Percentiles rank a stretch among this genome's conserved stretches.
These are phyloP conservation scores for Hyles vespertilio DNA, from an alignment of 1,140 invertebrate species.

Conservation along the genomic window DNA sequence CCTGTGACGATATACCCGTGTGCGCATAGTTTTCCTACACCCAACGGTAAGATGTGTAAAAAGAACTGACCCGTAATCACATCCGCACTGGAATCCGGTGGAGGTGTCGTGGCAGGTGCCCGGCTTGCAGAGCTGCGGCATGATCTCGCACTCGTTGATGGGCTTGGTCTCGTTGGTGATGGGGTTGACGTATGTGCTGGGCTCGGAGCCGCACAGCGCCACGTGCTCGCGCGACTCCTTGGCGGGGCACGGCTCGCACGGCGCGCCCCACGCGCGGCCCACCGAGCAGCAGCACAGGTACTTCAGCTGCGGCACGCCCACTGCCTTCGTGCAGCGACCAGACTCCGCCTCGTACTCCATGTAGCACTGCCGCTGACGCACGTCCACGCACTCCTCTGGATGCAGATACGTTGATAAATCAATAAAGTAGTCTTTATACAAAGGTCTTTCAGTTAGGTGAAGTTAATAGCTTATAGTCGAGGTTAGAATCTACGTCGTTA, in stretches of 20 bases:
- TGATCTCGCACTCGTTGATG: slow-evolving; percentile 88
- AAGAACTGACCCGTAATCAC: slow-evolving; percentile 64
- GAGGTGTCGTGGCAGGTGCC: slow-evolving; percentile 90
- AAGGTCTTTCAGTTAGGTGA: no score
- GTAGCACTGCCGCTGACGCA: slow-evolving; percentile 89
- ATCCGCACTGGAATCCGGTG: slow-evolving; percentile 90
- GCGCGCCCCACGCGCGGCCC: slow-evolving; percentile 89
- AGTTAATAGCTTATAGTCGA: no score
- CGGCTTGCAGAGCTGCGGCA: slow-evolving; percentile 90
- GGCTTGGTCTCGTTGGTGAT: slow-evolving; percentile 85
- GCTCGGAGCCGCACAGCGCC: slow-evolving; percentile 79
- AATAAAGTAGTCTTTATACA: no score
- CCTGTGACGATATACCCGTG: no score
- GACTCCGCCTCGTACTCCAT: slow-evolving; percentile 82
- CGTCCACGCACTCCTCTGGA: slow-evolving; percentile 89
- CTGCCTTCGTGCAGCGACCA: slow-evolving; percentile 81
- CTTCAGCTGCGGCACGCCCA: slow-evolving; percentile 86
- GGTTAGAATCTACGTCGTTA: no score
- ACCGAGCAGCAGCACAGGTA: slow-evolving; percentile 94
- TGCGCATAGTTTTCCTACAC: no score
- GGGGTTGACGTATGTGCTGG: slow-evolving; percentile 85
- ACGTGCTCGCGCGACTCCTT: slow-evolving; percentile 79
- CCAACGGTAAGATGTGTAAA: no score
- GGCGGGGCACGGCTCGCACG: slow-evolving; percentile 87
- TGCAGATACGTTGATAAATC: not conserved